Base-by-base conservation (phyloP, 1,140 invertebrate species). In the Diploscapter pachys region DNA sequence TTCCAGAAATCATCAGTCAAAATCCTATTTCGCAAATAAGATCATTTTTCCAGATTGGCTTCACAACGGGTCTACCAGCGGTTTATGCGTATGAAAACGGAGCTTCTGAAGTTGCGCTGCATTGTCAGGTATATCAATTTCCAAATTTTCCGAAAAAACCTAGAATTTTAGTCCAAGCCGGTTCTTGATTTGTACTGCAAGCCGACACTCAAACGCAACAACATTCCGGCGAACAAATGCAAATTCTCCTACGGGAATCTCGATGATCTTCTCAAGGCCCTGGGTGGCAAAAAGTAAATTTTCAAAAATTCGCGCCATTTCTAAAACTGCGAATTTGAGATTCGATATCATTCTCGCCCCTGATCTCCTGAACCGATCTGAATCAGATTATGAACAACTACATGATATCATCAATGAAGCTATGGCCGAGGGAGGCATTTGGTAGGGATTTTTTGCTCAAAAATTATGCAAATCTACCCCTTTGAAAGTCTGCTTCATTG, bases 321-420 rank as follows among this genome's bases (percentile, higher is more conserved):
- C 31, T 31, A 31, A 31, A 31, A 31, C 31, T 31, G 31, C 0
- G 31, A 31, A 31, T 31, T 31, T 31, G 31, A 31, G 31, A 59
- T 85, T 75, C 70, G 82, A 83, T 55, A 75, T 83, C 8, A 81
- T 83, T 72, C 53, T 83, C 48, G 83, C 82, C 6, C 80, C 82
- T 5, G 82, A 83, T 70, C 67, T 83, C 50, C 66, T 85, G 5
- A 81, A 76, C 59, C 73, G 78, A 5, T 68, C 80, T 48, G 80
- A 84, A 57, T 68, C 52, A 4, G 77, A 83, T 9, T 83, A 80
- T 72, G 77, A 80, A 11, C 6, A 61, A 48, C 57, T 83, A 53
- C 81, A 85, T 70, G 81, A 81, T 5, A 79, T 83, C 57, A 52
- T 83, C 5, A 75, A 85, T 13, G 11, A 63, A 4, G 81, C 81